Conservation (phyloP, 1,140 invertebrate species). For the Eumeta japonica region DNA sequence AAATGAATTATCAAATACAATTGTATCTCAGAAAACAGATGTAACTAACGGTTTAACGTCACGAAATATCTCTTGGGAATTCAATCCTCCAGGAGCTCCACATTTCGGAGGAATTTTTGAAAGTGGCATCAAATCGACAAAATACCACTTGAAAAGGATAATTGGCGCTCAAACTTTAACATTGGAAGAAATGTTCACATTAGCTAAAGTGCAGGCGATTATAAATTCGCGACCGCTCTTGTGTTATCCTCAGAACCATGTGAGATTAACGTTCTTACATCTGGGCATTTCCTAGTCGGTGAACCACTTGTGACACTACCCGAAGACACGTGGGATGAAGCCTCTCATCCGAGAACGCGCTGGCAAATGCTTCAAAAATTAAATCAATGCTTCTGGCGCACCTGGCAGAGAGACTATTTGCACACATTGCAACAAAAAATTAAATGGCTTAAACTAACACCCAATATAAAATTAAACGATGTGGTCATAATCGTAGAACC, state of each 20-base stretch:
- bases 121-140: slow-evolving; percentile 12
- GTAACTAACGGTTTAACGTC: not conserved
- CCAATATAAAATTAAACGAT: not conserved
- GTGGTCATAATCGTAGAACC: not conserved
- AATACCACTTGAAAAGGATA: slow-evolving; percentile 10
- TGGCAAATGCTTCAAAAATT: slow-evolving; percentile 6
- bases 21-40: not conserved
- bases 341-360: not conserved
- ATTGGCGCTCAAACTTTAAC: slow-evolving; percentile 9
- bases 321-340: slow-evolving; percentile 9
- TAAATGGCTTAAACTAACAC: not conserved
- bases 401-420: not conserved
- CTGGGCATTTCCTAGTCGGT: slow-evolving; percentile 30
- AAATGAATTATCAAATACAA: slow-evolving; percentile 4
- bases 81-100: slow-evolving; percentile 26
- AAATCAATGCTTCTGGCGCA: not conserved
- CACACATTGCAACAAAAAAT: not conserved
- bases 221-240: slow-evolving; percentile 20
- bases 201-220: slow-evolving; percentile 15
- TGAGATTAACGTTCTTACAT: slow-evolving; percentile 18
- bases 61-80: slow-evolving; percentile 18
- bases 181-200: slow-evolving; percentile 9
- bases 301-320: slow-evolving; percentile 14
- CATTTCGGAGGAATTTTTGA: slow-evolving; percentile 36
- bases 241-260: slow-evolving; percentile 11